Evolutionary conservation across 2,797 vertebrate genomes (phyloP).

Genomic region (Lepilemur septentrionalis): DNA sequence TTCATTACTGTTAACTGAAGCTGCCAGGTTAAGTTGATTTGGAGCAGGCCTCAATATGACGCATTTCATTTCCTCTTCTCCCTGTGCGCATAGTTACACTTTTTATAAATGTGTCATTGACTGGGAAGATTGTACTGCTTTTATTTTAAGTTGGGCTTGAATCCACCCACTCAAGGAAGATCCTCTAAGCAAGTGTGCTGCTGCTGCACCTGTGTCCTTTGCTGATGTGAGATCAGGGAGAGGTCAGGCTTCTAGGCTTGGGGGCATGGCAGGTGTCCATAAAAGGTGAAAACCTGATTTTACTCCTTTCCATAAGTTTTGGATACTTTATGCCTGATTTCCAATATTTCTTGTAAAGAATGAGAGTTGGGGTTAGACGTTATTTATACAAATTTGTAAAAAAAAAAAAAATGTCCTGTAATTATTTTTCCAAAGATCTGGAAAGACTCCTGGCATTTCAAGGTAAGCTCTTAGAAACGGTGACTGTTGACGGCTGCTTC

Average conservation of each 20-base stretch:
- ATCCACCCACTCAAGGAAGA: neutral
- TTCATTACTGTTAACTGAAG: neutral
- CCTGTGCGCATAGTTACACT: neutral
- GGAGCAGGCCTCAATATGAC: neutral
- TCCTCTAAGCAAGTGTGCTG: neutral
- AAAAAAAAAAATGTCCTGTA: neutral
- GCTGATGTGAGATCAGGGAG: neutral
- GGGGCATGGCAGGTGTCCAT: neutral
- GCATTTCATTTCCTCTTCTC: neutral
- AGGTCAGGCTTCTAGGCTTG: neutral
- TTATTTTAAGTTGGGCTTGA: constrained; percentile 22
- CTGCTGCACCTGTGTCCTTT: neutral
- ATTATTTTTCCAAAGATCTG: neutral
- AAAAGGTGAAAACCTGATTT: neutral
- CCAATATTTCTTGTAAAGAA: neutral
- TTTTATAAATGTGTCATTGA: neutral
- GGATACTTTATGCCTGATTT: neutral
- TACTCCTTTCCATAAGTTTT: neutral
- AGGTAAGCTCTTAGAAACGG: neutral
- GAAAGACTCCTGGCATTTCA: neutral
- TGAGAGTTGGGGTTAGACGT: neutral
- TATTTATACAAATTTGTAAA: neutral
- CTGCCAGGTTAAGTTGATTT: neutral
- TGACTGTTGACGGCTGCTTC: neutral
- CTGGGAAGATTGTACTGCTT: neutral